Percentiles rank a stretch among this genome's conserved stretches.
phyloP scores from a whole-genome alignment of 2,888 invertebrate genomes.

The Melikaiella ostensackeni region DNA sequence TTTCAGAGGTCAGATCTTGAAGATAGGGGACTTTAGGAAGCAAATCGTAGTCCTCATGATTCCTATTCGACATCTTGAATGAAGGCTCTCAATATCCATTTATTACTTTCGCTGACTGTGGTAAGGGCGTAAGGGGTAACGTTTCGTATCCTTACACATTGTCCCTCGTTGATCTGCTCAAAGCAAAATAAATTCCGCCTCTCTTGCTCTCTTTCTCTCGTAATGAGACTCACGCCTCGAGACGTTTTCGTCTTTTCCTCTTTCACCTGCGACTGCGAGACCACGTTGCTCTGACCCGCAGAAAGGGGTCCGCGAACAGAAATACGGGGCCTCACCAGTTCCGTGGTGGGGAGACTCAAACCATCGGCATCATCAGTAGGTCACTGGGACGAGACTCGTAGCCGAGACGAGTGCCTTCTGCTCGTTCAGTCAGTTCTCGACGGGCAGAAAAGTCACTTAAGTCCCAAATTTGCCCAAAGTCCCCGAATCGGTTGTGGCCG shows the following conservation, averaged over 20 bases:
- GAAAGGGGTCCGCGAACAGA: constrained; percentile 43
- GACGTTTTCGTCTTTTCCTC: constrained; percentile 41
- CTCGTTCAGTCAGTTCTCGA: constrained; percentile 76
- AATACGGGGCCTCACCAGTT: constrained; percentile 43
- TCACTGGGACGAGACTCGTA: constrained; percentile 76
- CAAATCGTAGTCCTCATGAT: no score
- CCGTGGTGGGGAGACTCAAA: constrained; percentile 58
- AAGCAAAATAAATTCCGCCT: no score
- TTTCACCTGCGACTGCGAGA: constrained; percentile 54
- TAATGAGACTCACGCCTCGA: constrained; percentile 41
- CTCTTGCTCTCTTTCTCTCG: constrained; percentile 47
- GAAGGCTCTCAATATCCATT: no score
- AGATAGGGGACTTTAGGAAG: no score
- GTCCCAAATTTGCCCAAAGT: constrained; percentile 52
- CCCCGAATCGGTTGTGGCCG: constrained; percentile 50
- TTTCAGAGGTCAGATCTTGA: no score
- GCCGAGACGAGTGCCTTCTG: constrained; percentile 72
- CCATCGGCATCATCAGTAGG: constrained; percentile 72
- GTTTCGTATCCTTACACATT: no score
- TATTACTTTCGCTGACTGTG: no score
- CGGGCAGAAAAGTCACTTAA: constrained; percentile 74
- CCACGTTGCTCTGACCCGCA: constrained; percentile 34
- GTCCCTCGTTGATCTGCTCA: no score
- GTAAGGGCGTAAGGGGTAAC: no score
- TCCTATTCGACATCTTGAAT: no score